Conservation (phyloP, 2,797 vertebrate species). For the Sphenodon punctatus region DNA sequence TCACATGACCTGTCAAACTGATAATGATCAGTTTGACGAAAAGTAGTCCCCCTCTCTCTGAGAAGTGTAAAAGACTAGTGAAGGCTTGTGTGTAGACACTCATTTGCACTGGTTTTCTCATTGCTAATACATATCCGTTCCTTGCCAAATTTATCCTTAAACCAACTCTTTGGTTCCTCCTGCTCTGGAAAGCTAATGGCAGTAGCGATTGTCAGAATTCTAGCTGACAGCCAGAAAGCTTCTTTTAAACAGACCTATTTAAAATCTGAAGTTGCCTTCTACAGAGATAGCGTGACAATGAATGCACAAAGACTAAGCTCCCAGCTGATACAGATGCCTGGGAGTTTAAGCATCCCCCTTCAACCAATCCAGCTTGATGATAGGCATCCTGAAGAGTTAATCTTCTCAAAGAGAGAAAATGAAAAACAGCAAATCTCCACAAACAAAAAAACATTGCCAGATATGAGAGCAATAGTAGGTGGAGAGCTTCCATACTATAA, state of each 20-base stretch:
- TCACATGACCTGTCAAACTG: too few relatives aligned
- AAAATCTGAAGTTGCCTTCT: neutral
- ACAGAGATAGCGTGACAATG: neutral
- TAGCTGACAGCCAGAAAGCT: neutral
- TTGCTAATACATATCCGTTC: neutral
- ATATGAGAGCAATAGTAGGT: neutral
- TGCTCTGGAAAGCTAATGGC: neutral
- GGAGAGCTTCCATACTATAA: neutral
- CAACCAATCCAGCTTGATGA: neutral
- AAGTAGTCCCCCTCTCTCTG: too few relatives aligned
- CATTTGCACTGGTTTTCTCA: neutral
- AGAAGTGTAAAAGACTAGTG: neutral
- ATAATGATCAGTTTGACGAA: too few relatives aligned
- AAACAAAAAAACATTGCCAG: neutral
- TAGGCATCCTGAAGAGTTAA: neutral
- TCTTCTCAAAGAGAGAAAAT: neutral
- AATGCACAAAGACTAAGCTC: neutral
- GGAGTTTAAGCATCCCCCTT: neutral
- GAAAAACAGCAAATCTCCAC: neutral
- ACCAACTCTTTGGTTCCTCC: slow-evolving; percentile 3
- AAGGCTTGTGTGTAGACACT: neutral
- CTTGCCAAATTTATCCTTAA: neutral
- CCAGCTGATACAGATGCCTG: neutral
- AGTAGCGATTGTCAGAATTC: neutral
- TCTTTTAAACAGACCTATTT: neutral